Percentiles rank a stretch among this genome's conserved stretches.
These are phyloP conservation scores for Phodopus roborovskii DNA, from an alignment of 2,113 vertebrate genomes.

Conservation along the genomic window DNA sequence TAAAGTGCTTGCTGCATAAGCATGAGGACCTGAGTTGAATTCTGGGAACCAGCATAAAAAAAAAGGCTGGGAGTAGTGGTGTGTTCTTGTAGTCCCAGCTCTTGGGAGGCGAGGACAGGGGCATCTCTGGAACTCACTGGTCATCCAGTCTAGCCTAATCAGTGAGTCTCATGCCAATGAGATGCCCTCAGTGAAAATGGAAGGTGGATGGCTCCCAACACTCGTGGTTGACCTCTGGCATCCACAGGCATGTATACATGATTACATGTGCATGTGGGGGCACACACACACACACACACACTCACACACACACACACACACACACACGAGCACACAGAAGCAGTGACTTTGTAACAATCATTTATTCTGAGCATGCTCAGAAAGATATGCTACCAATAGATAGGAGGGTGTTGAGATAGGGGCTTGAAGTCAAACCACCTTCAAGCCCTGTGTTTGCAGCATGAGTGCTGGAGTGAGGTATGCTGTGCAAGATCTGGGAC, in stretches of 20 bases:
- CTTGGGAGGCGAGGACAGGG: background rate
- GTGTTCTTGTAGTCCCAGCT: background rate
- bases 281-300: background rate
- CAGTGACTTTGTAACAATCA: background rate
- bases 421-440: background rate
- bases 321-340: background rate
- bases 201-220: background rate
- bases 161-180: background rate
- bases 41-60: background rate
- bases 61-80: no score
- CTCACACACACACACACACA: background rate
- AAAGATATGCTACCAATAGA: background rate
- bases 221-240: background rate
- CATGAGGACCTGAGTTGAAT: background rate
- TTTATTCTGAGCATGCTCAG: background rate
- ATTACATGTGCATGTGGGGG: no score
- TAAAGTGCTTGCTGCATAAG: background rate
- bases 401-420: no score
- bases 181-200: background rate
- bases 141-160: background rate
- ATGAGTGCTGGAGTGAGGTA: background rate
- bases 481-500: background rate
- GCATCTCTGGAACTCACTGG: background rate
- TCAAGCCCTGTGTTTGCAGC: background rate
- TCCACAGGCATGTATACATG: background rate